These are phyloP conservation scores for Phymanthus crucifer DNA, from an alignment of 92 coral and sea anemone species.

Conservation along the genomic window DNA sequence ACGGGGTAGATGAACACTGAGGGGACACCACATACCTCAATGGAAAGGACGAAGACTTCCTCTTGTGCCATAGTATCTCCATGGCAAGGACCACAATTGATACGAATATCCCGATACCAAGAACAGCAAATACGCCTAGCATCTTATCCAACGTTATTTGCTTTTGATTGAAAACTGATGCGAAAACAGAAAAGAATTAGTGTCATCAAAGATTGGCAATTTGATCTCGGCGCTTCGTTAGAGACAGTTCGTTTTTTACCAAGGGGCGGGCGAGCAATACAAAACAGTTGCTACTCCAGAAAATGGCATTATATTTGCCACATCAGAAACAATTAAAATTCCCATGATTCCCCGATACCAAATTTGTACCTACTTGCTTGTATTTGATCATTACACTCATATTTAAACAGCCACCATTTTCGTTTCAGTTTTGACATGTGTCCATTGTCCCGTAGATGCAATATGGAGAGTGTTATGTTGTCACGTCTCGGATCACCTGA, in stretches of 20 bases:
- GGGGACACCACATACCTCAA: neutral
- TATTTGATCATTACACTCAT: slow-evolving; percentile 15
- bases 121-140: slow-evolving; percentile 48
- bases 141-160: slow-evolving; percentile 40
- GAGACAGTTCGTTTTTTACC: too few relatives aligned
- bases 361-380: neutral
- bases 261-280: too few relatives aligned
- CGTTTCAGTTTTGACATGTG: slow-evolving; percentile 37
- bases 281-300: too few relatives aligned
- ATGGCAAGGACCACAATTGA: neutral
- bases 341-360: neutral
- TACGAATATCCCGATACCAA: neutral
- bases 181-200: neutral
- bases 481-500: slow-evolving; percentile 42
- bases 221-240: neutral
- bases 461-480: slow-evolving; percentile 45
- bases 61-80: slow-evolving; percentile 19
- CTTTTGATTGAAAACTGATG: neutral
- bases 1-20: neutral
- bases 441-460: slow-evolving; percentile 54
- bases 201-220: neutral
- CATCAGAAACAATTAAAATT: too few relatives aligned
- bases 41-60: neutral
- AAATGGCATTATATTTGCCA: too few relatives aligned
- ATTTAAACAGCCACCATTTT: slow-evolving; percentile 60